Conservation (phyloP, 2,797 vertebrate species). For the Pogoniulus pusillus region DNA sequence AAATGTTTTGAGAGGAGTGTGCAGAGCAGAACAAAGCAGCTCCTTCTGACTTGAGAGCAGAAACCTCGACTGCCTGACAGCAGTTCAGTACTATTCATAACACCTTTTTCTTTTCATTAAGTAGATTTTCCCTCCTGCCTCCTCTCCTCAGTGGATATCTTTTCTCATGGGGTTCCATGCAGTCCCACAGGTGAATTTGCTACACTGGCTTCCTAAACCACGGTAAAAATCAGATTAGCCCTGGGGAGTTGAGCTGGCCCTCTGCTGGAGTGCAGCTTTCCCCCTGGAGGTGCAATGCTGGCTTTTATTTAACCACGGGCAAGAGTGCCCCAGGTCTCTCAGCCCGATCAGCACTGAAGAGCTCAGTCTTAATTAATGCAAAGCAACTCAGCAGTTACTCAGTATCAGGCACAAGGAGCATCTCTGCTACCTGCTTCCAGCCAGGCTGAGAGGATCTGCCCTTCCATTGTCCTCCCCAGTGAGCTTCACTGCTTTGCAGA, state of each 20-base stretch:
- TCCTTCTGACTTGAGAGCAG: background rate
- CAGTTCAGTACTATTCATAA: background rate
- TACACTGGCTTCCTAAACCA: background rate
- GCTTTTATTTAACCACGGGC: background rate
- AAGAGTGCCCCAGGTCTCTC: background rate
- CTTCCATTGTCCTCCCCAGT: conserved; percentile 1
- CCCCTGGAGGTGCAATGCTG: background rate
- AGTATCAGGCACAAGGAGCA: background rate
- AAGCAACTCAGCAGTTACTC: background rate
- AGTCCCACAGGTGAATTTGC: background rate
- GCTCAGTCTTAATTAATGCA: background rate
- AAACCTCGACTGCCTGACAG: background rate
- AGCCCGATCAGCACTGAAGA: background rate
- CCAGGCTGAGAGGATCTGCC: background rate
- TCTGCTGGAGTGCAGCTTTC: conserved; percentile 7
- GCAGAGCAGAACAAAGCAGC: background rate
- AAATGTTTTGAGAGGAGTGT: background rate
- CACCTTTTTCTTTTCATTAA: background rate
- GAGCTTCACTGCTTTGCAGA: background rate
- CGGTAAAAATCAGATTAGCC: background rate
- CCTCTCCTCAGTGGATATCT: background rate
- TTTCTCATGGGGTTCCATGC: background rate
- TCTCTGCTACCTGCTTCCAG: background rate
- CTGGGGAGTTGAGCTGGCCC: conserved; percentile 5
- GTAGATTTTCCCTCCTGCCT: background rate